Evolutionary conservation across 1,140 invertebrate genomes (phyloP).

Genomic region (Drosophila arawakana): DNA sequence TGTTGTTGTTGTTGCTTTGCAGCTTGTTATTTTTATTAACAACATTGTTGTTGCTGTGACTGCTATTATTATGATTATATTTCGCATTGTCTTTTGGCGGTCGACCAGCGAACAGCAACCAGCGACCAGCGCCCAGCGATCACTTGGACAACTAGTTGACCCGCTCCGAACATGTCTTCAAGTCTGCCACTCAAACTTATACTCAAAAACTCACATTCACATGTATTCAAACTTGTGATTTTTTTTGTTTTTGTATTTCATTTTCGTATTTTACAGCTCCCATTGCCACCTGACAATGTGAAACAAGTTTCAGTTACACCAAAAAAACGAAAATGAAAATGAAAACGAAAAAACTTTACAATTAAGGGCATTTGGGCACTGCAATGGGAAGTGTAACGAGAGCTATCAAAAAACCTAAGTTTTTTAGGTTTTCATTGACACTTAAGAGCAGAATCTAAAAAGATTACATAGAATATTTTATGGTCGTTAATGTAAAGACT

Average conservation of each 20-base stretch:
- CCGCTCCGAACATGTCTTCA: constrained; percentile 35
- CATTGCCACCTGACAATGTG: constrained; percentile 11
- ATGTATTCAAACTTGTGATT: constrained; percentile 2
- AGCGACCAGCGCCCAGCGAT: constrained; percentile 26
- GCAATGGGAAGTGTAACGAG: constrained; percentile 15
- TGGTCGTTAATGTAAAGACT: too few species aligned
- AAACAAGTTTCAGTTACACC: constrained; percentile 45
- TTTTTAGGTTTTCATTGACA: neutral
- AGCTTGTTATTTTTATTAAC: constrained; percentile 47
- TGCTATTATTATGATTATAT: constrained; percentile 52
- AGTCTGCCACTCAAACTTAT: constrained; percentile 12
- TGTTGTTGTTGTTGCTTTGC: constrained; percentile 24
- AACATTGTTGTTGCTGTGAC: constrained; percentile 17
- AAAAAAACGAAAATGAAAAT: constrained; percentile 11
- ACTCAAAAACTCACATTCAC: neutral
- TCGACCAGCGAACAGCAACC: constrained; percentile 20
- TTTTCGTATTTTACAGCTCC: constrained; percentile 27
- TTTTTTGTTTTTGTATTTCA: constrained; percentile 22
- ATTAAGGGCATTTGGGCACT: constrained; percentile 21
- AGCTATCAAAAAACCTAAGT: neutral
- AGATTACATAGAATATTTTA: too few species aligned
- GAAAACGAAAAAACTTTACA: constrained; percentile 9
- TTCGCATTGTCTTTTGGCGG: constrained; percentile 52
- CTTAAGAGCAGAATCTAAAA: too few species aligned
- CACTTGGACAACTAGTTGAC: constrained; percentile 43